phyloP scores from a whole-genome alignment of 92 coral and sea anemone genomes.

The Isaurus tuberculatus region DNA sequence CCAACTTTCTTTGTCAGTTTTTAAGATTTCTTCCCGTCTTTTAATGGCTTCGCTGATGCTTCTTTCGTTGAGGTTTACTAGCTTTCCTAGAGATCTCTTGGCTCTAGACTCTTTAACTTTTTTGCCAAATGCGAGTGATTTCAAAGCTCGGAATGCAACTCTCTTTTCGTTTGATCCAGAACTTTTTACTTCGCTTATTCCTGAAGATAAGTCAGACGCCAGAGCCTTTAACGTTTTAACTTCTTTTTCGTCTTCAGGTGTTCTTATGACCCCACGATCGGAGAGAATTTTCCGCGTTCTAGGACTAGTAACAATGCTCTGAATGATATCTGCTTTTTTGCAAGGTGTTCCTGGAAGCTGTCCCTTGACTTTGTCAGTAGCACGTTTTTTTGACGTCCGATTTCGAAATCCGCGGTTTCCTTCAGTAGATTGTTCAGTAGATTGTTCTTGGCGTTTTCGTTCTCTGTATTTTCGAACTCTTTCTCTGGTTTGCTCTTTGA shows the following conservation, averaged over 20 bases:
- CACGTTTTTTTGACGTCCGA: slow-evolving; percentile 53
- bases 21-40: neutral
- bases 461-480: slow-evolving; percentile 34
- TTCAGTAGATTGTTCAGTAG: neutral
- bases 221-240: slow-evolving; percentile 42
- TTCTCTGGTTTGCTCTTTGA: slow-evolving; percentile 35
- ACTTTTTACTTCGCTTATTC: slow-evolving; percentile 35
- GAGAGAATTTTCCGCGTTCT: slow-evolving; percentile 49
- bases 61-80: neutral
- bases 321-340: slow-evolving; percentile 39
- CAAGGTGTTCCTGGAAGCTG: slow-evolving; percentile 40
- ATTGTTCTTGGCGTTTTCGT: slow-evolving; percentile 31
- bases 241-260: slow-evolving; percentile 50
- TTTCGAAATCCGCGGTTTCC: slow-evolving; percentile 25
- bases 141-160: slow-evolving; percentile 10
- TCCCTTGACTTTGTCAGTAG: slow-evolving; percentile 28
- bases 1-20: neutral
- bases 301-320: slow-evolving; percentile 41
- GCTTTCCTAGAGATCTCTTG: neutral
- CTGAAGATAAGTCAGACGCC: slow-evolving; percentile 42
- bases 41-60: neutral
- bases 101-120: slow-evolving; percentile 4
- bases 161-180: neutral
- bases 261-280: slow-evolving; percentile 30
- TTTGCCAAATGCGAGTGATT: slow-evolving; percentile 43